Base-by-base conservation (phyloP, 2,797 vertebrate species). In the Anableps anableps region DNA sequence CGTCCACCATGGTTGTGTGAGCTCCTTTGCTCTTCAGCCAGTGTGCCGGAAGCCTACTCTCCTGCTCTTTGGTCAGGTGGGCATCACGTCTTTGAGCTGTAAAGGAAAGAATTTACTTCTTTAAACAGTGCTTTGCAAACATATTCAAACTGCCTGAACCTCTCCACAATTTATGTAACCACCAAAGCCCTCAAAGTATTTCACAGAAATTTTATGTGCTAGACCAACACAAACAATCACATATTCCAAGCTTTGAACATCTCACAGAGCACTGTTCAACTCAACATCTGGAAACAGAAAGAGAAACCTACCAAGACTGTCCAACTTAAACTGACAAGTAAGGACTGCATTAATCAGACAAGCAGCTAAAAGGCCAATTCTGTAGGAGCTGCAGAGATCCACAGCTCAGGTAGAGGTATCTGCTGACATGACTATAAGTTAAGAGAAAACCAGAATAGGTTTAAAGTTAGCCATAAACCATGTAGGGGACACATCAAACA, bases 11-110 rank as follows among this genome's bases (percentile, higher is more conserved):
- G 41, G 98, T 99, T 72, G 96, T 98, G 91, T 99, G 99, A 84
- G 98, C 99, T 58, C 99, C 99, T 95, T 99, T 99, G 91, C 99
- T 99, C 90, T 99, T 99, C 89, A 99, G 92, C 99, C 99, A 99
- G 89, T 99, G 98, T 31, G 97, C 96, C 36, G 99, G 99, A 74
- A 99, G 96, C 19, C 98, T 96, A 89, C 97, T 97, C 92, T 99
- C 99, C 85, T 99, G 99, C 82, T 99, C 99, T 96, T 98, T 99
- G 68, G 96, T 97, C 87, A 99, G 88, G 91, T 99, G 96, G 85
- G 97, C 88, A 4, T 99, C 98, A 83, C 97, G 96, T 87, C 97
- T 96, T 92, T 97, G 96, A 81, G 98, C 99, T 99, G 94, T 80
- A 74, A 75, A 9, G 66, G n/a, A 81, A 80, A 90, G 5, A 92